Evolutionary conservation across 2,113 vertebrate species (phyloP).

Genomic region (Charina bottae): DNA sequence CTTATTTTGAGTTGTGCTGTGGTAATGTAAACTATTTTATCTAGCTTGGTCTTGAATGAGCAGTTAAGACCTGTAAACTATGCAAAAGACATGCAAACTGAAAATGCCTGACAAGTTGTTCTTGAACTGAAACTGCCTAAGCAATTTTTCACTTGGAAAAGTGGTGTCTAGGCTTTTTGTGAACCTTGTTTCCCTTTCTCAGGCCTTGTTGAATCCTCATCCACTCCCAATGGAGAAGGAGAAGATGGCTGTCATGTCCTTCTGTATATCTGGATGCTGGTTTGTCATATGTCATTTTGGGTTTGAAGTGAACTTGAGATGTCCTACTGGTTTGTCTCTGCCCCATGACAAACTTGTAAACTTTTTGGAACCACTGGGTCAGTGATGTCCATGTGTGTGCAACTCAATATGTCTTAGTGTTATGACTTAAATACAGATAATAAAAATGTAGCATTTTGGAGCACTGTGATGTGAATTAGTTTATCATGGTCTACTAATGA

Average conservation of each 20-base stretch:
- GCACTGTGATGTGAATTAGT: neutral
- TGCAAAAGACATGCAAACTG: neutral
- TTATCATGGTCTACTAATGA: slow-evolving; percentile 16
- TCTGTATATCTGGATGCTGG: neutral
- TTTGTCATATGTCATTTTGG: neutral
- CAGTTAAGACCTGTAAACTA: neutral
- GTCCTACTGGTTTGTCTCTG: neutral
- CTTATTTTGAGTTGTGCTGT: neutral
- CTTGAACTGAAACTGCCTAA: neutral
- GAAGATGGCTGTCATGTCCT: neutral
- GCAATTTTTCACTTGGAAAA: neutral
- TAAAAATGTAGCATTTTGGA: neutral
- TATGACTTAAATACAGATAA: neutral
- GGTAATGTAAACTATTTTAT: neutral
- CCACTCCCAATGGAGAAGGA: neutral
- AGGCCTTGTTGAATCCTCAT: neutral
- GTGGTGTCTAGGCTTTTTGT: neutral
- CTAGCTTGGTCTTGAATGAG: neutral
- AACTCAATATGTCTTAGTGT: neutral
- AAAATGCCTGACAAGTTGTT: neutral
- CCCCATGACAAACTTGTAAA: neutral
- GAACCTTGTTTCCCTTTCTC: neutral
- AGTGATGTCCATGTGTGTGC: neutral
- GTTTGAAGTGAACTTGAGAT: neutral
- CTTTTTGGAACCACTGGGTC: neutral